These are phyloP conservation scores for Colinus virginianus DNA, from an alignment of 2,113 vertebrate genomes.

Conservation along the genomic window DNA sequence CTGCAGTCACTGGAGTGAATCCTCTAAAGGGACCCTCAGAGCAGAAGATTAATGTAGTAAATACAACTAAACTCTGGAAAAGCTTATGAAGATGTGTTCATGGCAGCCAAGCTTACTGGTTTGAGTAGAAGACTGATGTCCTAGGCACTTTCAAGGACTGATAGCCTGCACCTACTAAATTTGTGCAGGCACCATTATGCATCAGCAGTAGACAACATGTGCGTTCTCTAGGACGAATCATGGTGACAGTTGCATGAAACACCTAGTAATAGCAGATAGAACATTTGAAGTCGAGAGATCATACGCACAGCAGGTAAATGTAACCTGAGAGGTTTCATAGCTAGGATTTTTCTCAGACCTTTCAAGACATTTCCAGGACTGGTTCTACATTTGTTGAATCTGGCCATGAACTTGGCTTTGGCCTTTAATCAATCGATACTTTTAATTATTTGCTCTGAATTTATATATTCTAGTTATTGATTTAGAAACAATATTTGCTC, in stretches of 20 bases:
- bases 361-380: neutral
- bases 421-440: neutral
- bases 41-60: neutral
- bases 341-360: neutral
- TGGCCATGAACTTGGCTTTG: neutral
- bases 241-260: neutral
- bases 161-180: neutral
- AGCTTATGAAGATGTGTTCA: neutral
- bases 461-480: neutral
- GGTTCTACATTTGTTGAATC: neutral
- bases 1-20: neutral
- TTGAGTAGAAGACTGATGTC: neutral
- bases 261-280: neutral
- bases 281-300: neutral
- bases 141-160: neutral
- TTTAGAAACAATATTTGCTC: conserved; percentile 1
- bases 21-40: neutral
- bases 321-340: neutral
- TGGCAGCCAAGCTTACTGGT: neutral
- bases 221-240: neutral
- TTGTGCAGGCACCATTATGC: neutral
- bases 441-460: neutral
- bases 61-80: neutral
- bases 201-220: neutral
- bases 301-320: accelerated